Evolutionary conservation across 2,797 vertebrate species (phyloP).

Genomic region (Schizopygopsis pylzovi): DNA sequence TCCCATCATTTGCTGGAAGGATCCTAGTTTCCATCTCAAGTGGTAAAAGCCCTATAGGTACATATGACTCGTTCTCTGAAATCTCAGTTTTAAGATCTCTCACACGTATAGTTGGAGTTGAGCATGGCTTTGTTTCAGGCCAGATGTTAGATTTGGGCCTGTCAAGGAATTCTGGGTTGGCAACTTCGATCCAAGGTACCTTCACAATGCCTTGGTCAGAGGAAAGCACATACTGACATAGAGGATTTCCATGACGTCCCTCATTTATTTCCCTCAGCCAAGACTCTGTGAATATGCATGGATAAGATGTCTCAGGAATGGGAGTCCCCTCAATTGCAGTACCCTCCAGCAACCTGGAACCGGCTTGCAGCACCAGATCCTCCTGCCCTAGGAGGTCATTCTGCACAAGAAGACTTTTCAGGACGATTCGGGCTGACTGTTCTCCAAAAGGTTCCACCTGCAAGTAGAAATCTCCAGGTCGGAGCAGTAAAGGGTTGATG

Average conservation of each 20-base stretch:
- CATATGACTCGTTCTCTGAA: constrained; percentile 43
- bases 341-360: constrained; percentile 58
- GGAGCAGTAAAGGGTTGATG: constrained; percentile 88
- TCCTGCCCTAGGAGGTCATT: constrained; percentile 72
- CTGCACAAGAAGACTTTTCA: constrained; percentile 86
- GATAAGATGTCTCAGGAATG: constrained; percentile 81
- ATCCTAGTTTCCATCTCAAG: constrained; percentile 73
- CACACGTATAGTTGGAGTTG: constrained; percentile 39
- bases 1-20: constrained; percentile 68
- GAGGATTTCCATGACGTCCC: constrained; percentile 73
- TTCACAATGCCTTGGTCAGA: constrained; percentile 86
- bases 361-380: constrained; percentile 41
- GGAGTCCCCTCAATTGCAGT: constrained; percentile 83
- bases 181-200: constrained; percentile 84
- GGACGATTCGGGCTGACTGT: constrained; percentile 84
- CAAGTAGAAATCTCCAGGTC: constrained; percentile 93
- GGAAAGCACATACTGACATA: constrained; percentile 87
- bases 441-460: constrained; percentile 88
- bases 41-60: constrained; percentile 66
- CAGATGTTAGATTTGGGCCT: constrained; percentile 71
- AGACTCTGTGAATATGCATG: constrained; percentile 86
- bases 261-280: constrained; percentile 88
- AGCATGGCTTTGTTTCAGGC: constrained; percentile 44
- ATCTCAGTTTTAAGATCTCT: constrained; percentile 63
- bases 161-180: constrained; percentile 86